These are phyloP conservation scores for Noctilio leporinus DNA, from an alignment of 2,113 vertebrate species.

Conservation along the genomic window DNA sequence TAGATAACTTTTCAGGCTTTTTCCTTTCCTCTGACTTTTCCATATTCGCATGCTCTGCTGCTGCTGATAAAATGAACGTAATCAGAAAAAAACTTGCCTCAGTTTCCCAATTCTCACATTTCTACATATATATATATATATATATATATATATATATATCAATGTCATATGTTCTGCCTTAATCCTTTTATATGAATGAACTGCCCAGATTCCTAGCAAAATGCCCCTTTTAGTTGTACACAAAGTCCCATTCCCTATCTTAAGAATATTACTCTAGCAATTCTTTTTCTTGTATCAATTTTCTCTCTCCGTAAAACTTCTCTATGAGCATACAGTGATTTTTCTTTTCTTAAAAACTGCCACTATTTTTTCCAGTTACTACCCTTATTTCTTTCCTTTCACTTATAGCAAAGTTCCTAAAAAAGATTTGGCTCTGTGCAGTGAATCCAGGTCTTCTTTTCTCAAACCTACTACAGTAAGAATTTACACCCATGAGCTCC, in stretches of 20 bases:
- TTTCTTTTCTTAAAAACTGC: background rate
- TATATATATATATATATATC: background rate
- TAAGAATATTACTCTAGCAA: background rate
- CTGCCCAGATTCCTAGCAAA: background rate
- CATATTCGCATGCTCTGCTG: background rate
- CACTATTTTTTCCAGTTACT: background rate
- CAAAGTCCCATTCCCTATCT: background rate
- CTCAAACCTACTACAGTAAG: background rate
- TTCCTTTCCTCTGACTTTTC: background rate
- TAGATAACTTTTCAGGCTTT: background rate
- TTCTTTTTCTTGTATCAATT: background rate
- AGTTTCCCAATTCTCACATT: background rate
- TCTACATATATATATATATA: background rate
- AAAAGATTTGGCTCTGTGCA: background rate
- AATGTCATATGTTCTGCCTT: background rate
- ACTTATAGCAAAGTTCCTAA: background rate
- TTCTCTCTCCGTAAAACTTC: background rate
- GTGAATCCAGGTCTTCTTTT: background rate
- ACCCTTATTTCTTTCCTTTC: background rate
- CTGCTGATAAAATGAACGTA: background rate
- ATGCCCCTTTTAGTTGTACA: background rate
- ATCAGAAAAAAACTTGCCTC: background rate
- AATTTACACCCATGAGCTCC: background rate
- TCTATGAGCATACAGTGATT: background rate
- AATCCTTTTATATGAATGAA: background rate